Conservation (phyloP, 2,888 invertebrate species). For the Drosophila diplacantha region DNA sequence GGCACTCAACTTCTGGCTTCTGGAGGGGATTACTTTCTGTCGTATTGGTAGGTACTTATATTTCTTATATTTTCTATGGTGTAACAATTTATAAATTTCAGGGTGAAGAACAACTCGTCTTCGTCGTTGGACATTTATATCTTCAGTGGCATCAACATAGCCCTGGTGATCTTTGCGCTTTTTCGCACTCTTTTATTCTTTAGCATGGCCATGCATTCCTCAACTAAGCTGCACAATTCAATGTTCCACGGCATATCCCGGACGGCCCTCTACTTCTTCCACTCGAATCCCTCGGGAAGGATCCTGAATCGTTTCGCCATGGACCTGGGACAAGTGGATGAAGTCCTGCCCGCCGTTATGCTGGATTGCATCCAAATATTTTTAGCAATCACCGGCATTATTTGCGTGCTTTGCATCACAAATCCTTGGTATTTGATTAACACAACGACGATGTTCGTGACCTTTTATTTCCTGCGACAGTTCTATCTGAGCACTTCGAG, state of each 20-base stretch:
- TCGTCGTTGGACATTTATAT: constrained; percentile 30
- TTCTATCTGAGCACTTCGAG: constrained; percentile 89
- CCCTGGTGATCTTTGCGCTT: constrained; percentile 45
- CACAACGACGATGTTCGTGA: constrained; percentile 82
- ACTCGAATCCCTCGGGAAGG: constrained; percentile 84
- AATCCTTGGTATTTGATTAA: constrained; percentile 87
- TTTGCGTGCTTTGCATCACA: constrained; percentile 86
- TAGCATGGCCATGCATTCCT: constrained; percentile 83
- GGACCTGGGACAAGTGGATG: constrained; percentile 84
- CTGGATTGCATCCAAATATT: constrained; percentile 83
- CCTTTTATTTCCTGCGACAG: constrained; percentile 86
- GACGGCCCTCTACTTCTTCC: constrained; percentile 84
- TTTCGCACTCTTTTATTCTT: constrained; percentile 79
- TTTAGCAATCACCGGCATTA: constrained; percentile 87
- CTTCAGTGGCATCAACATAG: constrained; percentile 27
- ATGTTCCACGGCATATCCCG: constrained; percentile 83
- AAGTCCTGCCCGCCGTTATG: constrained; percentile 76
- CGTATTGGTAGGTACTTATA: constrained; percentile 27
- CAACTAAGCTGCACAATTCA: constrained; percentile 86
- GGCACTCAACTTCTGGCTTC: constrained; percentile 78
- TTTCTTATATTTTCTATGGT: not conserved
- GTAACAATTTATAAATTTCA: not conserved
- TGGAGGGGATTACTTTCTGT: constrained; percentile 33
- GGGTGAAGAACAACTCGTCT: constrained; percentile 34
- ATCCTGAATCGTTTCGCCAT: constrained; percentile 93